These are phyloP conservation scores for Allobates femoralis DNA, from an alignment of 2,797 vertebrate species.

Conservation along the genomic window DNA sequence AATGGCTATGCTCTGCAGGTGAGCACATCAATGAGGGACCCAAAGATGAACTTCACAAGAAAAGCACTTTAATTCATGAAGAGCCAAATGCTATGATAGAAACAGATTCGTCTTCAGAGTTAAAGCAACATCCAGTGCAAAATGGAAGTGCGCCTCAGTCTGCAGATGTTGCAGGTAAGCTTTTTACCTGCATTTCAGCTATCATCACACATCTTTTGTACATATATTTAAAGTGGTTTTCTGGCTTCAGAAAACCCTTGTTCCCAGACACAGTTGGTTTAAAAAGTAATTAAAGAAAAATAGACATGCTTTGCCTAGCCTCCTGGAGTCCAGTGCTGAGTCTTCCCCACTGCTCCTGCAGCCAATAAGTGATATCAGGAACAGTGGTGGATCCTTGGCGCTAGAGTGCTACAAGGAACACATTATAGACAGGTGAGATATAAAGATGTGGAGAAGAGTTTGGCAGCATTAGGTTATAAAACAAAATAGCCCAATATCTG, in stretches of 20 bases:
- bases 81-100: constrained; percentile 65
- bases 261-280: too few relatives aligned
- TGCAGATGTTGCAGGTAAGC: constrained; percentile 19
- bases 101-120: constrained; percentile 68
- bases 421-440: too few relatives aligned
- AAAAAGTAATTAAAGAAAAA: background rate
- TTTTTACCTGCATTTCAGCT: background rate
- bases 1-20: constrained; percentile 74
- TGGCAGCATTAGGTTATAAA: too few relatives aligned
- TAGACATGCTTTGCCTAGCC: background rate
- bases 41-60: constrained; percentile 89
- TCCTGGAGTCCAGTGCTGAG: too few relatives aligned
- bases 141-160: constrained; percentile 52
- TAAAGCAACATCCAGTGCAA: constrained; percentile 77
- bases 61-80: constrained; percentile 71
- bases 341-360: too few relatives aligned
- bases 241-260: too few relatives aligned
- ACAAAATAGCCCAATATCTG: too few relatives aligned
- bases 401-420: too few relatives aligned
- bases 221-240: background rate
- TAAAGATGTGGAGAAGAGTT: too few relatives aligned
- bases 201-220: background rate
- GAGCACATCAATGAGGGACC: constrained; percentile 89
- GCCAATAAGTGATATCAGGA: too few relatives aligned
- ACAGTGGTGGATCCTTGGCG: too few relatives aligned